Base-by-base conservation (phyloP, 2,797 vertebrate genomes). In the Myripristis jacobus region DNA sequence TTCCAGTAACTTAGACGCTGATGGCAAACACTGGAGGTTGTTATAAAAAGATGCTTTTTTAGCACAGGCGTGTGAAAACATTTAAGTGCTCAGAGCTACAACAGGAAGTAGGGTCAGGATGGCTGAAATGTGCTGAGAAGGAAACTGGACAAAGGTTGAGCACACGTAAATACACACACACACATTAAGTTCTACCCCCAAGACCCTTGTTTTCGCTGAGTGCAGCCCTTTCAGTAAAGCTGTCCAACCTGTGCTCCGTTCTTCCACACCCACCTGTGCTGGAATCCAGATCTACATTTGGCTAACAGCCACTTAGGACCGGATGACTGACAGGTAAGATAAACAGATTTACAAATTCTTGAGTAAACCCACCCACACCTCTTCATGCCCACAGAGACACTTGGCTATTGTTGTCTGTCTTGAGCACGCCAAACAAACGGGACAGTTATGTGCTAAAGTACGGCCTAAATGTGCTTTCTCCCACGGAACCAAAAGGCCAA, bases 1-100 rank as follows among this genome's bases (percentile, higher is more conserved):
- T 92, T 93, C 91, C 89, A 90, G 91, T 90, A 88, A 93, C 59
- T 55, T 74, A 68, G 75, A 78, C 48, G 58, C 80, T 60, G 68
- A 83, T 77, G 79, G 75, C 71, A 85, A 88, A 87, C 79, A 84
- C 74, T 78, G 65, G 81, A 80, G 82, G 66, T 61, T 70, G 87
- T 80, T 80, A 73, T 72, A 84, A 85, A 52, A 63, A 75, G 77
- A 74, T 78, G 4, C 15, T 89, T 82, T 83, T 85, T 85, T 89
- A 73, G 54, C 70, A 83, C 65, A 18, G 6, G 58, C 19, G 29
- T 87, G 81, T 84, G 79, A 90, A 89, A 87, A 77, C 77, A 88
- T 48, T 74, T 38, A 77, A 81, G 79, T 83, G 75, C 70, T 70
- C 66, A 56, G 70, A 76, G 82, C 83, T 86, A 80, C 70, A 81